Percentiles rank a stretch among this genome's conserved stretches.
phyloP scores from a whole-genome alignment of 2,113 vertebrate genomes.

The Hemichromis elongatus region DNA sequence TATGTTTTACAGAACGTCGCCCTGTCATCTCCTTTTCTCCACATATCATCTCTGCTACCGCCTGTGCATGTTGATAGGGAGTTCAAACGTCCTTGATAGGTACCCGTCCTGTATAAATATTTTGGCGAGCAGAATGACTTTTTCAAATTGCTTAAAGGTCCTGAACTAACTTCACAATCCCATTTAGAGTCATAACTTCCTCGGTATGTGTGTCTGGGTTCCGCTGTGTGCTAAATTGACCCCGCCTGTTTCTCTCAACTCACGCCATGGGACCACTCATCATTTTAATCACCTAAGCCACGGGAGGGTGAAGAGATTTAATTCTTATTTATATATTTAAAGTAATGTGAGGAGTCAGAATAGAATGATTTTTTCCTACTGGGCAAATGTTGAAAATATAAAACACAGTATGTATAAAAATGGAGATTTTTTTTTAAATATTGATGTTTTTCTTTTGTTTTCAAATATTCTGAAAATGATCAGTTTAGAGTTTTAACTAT shows the following conservation, averaged over 20 bases:
- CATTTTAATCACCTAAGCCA: conserved; percentile 37
- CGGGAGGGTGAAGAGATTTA: background rate
- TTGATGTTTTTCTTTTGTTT: background rate
- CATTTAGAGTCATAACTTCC: background rate
- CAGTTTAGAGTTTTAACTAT: background rate
- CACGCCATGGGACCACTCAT: conserved; percentile 4
- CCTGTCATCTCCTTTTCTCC: background rate
- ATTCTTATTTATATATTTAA: background rate
- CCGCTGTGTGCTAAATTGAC: background rate
- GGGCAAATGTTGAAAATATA: background rate
- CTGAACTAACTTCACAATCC: conserved; percentile 1
- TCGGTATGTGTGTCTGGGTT: background rate
- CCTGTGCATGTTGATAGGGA: conserved; percentile 13
- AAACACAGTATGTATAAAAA: background rate
- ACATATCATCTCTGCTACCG: background rate
- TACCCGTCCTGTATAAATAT: background rate
- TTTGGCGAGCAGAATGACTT: background rate
- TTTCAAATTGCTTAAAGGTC: background rate
- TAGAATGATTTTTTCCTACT: background rate
- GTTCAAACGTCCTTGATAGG: conserved; percentile 28
- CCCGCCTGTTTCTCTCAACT: conserved; percentile 1
- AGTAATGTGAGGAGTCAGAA: background rate
- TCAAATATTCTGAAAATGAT: background rate
- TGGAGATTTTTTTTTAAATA: accelerated
- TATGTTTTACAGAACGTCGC: background rate